These are phyloP conservation scores for Bufo gargarizans DNA, from an alignment of 2,113 vertebrate genomes.

Conservation along the genomic window DNA sequence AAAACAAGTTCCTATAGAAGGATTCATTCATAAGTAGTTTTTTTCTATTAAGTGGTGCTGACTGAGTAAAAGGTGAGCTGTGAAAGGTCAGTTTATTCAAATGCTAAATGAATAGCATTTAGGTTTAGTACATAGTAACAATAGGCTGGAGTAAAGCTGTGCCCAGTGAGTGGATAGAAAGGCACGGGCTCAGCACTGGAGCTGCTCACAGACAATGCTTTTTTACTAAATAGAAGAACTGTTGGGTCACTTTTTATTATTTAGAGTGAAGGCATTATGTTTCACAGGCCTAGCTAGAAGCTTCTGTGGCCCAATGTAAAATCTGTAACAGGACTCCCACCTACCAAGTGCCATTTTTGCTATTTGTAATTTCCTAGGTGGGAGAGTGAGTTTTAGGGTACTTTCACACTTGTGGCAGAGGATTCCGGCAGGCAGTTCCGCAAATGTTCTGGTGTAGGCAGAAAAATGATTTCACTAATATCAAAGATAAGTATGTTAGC, in stretches of 20 bases:
- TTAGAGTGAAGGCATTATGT: neutral
- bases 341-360: neutral
- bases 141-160: conserved; percentile 62
- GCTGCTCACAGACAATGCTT: neutral
- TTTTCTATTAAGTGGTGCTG: conserved; percentile 30
- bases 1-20: conserved; percentile 60
- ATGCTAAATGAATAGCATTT: conserved; percentile 55
- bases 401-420: too few species aligned
- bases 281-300: neutral
- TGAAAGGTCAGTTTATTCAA: conserved; percentile 23
- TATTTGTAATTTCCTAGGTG: neutral
- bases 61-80: conserved; percentile 32
- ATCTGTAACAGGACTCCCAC: too few species aligned
- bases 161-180: conserved; percentile 56
- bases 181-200: neutral
- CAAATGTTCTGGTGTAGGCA: neutral
- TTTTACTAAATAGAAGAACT: neutral
- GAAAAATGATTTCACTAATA: neutral
- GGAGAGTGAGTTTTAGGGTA: too few species aligned
- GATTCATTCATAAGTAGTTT: conserved; percentile 58
- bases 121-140: conserved; percentile 40
- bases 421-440: too few species aligned
- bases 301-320: too few species aligned
- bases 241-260: neutral
- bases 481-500: neutral